Conservation (phyloP, 2,888 invertebrate genomes). For the Pollenia angustigena region DNA sequence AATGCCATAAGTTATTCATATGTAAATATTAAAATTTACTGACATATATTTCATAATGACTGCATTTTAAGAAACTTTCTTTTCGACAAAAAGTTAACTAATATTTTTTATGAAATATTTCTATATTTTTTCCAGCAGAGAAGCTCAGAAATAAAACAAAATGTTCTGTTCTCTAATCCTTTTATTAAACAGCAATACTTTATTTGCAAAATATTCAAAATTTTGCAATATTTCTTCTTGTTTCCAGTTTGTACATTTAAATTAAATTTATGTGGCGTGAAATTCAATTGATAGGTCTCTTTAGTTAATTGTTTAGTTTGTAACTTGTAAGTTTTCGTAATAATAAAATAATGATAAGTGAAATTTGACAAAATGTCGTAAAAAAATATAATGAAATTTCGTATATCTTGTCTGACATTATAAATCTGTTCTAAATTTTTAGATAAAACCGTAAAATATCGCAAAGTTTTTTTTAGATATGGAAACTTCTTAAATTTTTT, state of each 20-base stretch:
- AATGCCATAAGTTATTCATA: slow-evolving; percentile 32
- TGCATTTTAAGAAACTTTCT: slow-evolving; percentile 28
- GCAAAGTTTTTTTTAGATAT: no score
- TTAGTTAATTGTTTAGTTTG: background rate
- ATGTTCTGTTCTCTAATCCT: slow-evolving; percentile 28
- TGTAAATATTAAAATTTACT: slow-evolving; percentile 24
- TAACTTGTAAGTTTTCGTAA: background rate
- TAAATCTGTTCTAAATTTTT: no score
- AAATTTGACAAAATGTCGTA: no score
- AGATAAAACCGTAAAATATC: no score
- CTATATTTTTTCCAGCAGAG: background rate
- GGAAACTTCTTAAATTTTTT: no score
- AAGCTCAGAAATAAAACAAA: background rate
- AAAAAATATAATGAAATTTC: no score
- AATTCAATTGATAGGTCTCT: background rate
- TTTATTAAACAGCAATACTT: slow-evolving; percentile 43
- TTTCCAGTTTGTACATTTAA: slow-evolving; percentile 18
- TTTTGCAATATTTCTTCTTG: background rate
- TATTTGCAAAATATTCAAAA: slow-evolving; percentile 45
- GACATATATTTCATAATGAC: slow-evolving; percentile 38
- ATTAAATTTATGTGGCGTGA: slow-evolving; percentile 47
- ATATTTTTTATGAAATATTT: background rate
- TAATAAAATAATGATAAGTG: no score
- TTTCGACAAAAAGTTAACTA: background rate
- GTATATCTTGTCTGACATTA: no score